Percentiles rank a stretch among this genome's conserved stretches.
Evolutionary conservation across 2,797 vertebrate genomes (phyloP).

Genomic region (Onychomys leucogaster): DNA sequence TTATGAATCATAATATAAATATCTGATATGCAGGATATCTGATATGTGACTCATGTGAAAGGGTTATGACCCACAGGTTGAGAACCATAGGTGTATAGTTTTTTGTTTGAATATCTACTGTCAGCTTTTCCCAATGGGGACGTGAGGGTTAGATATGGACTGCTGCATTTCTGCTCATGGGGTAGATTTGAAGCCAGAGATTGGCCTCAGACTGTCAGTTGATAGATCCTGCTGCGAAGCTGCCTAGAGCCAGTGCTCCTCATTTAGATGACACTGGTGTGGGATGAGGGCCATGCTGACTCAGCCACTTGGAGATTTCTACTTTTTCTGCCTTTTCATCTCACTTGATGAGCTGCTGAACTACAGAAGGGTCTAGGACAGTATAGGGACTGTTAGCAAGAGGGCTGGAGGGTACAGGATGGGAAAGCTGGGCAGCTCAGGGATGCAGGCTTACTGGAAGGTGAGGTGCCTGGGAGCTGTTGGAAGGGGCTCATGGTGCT

Average conservation of each 20-base stretch:
- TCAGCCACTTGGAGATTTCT: neutral
- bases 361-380: neutral
- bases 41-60: neutral
- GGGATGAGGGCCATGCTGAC: neutral
- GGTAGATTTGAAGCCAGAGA: neutral
- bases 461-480: neutral
- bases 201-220: neutral
- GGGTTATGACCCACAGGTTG: neutral
- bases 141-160: neutral
- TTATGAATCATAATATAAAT: neutral
- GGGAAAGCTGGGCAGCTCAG: neutral
- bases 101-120: neutral
- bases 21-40: neutral
- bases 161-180: neutral
- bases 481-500: neutral
- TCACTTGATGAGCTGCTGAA: constrained; percentile 23
- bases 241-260: neutral
- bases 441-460: neutral
- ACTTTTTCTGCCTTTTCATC: neutral
- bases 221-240: neutral
- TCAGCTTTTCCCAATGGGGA: neutral
- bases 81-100: neutral
- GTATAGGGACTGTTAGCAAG: neutral
- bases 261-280: neutral
- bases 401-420: neutral